phyloP scores from a whole-genome alignment of 2,797 vertebrate genomes.

The Hemitrygon akajei region DNA sequence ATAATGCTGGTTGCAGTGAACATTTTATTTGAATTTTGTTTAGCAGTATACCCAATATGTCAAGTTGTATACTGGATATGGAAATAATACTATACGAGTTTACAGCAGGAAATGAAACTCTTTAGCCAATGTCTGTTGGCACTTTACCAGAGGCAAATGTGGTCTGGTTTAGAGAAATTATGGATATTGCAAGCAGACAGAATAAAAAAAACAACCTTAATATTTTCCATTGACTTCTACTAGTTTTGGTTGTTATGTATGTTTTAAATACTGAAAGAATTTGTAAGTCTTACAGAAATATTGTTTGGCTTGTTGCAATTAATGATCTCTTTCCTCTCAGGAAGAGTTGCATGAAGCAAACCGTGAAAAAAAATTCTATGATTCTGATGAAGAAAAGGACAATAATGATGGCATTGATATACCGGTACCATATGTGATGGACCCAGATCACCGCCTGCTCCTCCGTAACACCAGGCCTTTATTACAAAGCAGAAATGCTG shows the following conservation, averaged over 20 bases:
- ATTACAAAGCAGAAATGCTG: conserved; percentile 92
- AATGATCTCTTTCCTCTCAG: conserved; percentile 53
- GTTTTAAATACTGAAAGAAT: neutral
- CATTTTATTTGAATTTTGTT: neutral
- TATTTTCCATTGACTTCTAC: too few species aligned
- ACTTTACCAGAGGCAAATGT: neutral
- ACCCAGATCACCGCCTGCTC: conserved; percentile 86
- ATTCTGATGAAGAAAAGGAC: conserved; percentile 76
- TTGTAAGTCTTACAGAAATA: neutral
- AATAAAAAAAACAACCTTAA: neutral
- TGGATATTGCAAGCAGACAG: neutral
- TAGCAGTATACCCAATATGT: too few species aligned
- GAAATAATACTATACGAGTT: neutral
- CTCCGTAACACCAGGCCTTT: conserved; percentile 88
- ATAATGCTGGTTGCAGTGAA: neutral
- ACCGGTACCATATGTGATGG: conserved; percentile 72
- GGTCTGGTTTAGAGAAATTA: neutral
- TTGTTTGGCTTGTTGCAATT: neutral
- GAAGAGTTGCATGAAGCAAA: conserved; percentile 67
- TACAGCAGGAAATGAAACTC: neutral
- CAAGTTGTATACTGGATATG: neutral
- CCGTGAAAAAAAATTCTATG: conserved; percentile 75
- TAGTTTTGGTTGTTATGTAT: neutral
- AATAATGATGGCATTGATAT: conserved; percentile 46
- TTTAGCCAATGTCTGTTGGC: neutral